Evolutionary conservation across 2,888 invertebrate genomes (phyloP).

Genomic region (Apamea anceps): DNA sequence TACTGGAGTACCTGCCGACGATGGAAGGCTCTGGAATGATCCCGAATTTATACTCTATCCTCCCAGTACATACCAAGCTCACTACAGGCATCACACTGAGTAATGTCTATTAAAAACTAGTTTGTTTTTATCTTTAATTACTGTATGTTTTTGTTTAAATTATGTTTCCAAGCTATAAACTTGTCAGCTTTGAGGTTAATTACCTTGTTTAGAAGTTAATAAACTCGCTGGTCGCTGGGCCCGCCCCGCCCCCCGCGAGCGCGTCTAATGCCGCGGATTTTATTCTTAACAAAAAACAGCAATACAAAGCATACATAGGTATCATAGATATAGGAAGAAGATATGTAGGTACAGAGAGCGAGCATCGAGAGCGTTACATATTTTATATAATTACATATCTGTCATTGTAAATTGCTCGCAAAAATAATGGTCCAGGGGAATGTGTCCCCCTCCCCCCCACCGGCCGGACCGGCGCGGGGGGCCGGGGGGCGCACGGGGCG

Average conservation of each 20-base stretch:
- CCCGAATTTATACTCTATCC: too few species aligned
- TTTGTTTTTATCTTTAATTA: constrained; percentile 42
- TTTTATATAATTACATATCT: constrained; percentile 66
- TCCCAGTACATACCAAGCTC: not conserved
- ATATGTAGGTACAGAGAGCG: not conserved
- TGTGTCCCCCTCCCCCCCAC: constrained; percentile 25
- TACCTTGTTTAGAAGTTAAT: constrained; percentile 57
- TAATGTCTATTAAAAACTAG: constrained; percentile 25
- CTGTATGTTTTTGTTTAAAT: constrained; percentile 55
- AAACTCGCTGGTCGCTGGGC: constrained; percentile 29
- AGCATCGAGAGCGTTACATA: constrained; percentile 56
- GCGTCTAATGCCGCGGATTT: constrained; percentile 19
- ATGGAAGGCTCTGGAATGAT: too few species aligned
- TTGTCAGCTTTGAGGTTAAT: constrained; percentile 61
- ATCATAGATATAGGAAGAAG: not conserved
- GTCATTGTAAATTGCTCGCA: too few species aligned
- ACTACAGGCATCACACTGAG: not conserved
- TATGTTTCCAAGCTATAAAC: constrained; percentile 53
- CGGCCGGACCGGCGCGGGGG: too few species aligned
- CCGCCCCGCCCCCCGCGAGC: not conserved
- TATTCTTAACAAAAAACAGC: constrained; percentile 26
- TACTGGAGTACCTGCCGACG: not conserved
- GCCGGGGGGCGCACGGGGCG: constrained; percentile 35
- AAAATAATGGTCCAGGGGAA: too few species aligned
- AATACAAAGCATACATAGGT: constrained; percentile 4